A percentile compares a stretch with the other conserved stretches of the same genome.
Conservation (phyloP, 2,797 vertebrate genomes). For the Carduelis carduelis region DNA sequence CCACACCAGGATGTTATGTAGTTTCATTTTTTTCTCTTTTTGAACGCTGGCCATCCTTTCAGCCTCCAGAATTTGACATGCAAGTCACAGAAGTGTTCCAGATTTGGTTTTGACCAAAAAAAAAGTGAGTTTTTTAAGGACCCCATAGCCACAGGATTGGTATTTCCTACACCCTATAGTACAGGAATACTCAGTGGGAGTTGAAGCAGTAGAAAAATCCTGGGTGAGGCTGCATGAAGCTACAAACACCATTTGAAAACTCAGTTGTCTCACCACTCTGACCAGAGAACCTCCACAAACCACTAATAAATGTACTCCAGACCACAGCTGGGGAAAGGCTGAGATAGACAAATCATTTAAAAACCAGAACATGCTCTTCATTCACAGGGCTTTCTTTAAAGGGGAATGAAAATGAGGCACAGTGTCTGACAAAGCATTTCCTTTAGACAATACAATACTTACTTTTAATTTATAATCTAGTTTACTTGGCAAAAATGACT, state of each 20-base stretch:
- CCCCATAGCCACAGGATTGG: neutral
- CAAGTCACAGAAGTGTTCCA: neutral
- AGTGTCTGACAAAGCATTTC: conserved; percentile 48
- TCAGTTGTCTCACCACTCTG: conserved; percentile 25
- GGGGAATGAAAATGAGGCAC: neutral
- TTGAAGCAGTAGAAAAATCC: neutral
- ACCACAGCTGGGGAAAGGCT: conserved; percentile 50
- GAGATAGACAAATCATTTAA: conserved; percentile 60
- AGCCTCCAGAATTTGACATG: neutral
- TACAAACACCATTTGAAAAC: conserved; percentile 33
- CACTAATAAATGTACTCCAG: conserved; percentile 59
- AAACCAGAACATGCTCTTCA: conserved; percentile 47
- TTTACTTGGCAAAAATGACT: conserved; percentile 29
- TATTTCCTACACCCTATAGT: neutral
- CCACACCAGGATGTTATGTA: neutral
- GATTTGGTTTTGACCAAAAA: conserved; percentile 13
- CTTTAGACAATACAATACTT: conserved; percentile 49
- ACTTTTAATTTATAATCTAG: conserved; percentile 56
- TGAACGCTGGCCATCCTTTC: neutral
- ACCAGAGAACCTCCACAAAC: conserved; percentile 60
- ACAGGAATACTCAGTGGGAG: neutral
- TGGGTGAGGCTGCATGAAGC: conserved; percentile 13
- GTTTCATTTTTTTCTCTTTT: neutral
- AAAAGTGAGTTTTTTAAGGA: neutral
- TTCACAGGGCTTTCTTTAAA: conserved; percentile 41